phyloP scores from a whole-genome alignment of 1,140 invertebrate species.

The Papilio helenus region DNA sequence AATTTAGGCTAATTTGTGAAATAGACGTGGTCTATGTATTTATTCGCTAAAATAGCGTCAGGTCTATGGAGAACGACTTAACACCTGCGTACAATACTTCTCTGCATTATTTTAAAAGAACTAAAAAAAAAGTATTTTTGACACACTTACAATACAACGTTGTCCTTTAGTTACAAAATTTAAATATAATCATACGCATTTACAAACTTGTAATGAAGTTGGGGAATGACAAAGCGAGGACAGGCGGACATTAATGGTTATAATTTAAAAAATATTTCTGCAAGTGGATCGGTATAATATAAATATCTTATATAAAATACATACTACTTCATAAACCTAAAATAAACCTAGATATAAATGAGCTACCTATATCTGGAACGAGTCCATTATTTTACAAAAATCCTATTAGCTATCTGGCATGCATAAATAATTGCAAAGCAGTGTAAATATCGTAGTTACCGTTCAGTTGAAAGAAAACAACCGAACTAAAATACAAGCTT shows the following conservation, averaged over 20 bases:
- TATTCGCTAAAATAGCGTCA: neutral
- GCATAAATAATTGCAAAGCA: constrained; percentile 80
- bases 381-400: constrained; percentile 63
- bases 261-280: constrained; percentile 15
- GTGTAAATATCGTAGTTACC: constrained; percentile 66
- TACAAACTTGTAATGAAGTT: constrained; percentile 6
- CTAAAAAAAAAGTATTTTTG: neutral
- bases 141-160: neutral
- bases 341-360: constrained; percentile 38
- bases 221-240: constrained; percentile 43
- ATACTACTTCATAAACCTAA: constrained; percentile 34
- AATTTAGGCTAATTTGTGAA: neutral
- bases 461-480: constrained; percentile 58
- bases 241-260: constrained; percentile 49
- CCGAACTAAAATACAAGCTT: constrained; percentile 73
- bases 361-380: constrained; percentile 40
- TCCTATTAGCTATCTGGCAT: constrained; percentile 75
- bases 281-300: constrained; percentile 26
- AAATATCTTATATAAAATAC: constrained; percentile 28
- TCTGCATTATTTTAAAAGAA: neutral
- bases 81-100: neutral
- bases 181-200: neutral
- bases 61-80: neutral
- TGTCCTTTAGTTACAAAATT: neutral
- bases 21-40: neutral